phyloP scores from a whole-genome alignment of 2,888 invertebrate genomes.

The Diploptera punctata region DNA sequence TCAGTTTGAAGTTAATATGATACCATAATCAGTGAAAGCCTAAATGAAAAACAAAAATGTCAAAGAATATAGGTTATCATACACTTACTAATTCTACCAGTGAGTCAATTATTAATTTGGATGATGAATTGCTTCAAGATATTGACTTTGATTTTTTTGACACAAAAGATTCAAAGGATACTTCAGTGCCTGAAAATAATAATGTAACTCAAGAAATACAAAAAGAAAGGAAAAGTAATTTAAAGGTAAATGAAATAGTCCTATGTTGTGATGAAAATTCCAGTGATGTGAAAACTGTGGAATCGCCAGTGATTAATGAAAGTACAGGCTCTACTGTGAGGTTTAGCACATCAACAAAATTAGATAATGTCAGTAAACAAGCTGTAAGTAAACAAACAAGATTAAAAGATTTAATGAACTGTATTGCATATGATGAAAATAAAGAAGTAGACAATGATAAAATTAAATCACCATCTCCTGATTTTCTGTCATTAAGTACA shows the following conservation, averaged over 20 bases:
- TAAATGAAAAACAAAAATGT: not conserved
- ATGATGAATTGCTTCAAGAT: conserved; percentile 25
- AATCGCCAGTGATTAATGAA: no score
- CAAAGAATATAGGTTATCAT: not conserved
- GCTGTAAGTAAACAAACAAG: no score
- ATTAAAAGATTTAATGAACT: conserved; percentile 32
- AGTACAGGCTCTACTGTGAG: not conserved
- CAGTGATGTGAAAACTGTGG: not conserved
- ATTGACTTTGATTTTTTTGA: conserved; percentile 33
- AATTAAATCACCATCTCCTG: not conserved
- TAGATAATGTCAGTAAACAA: not conserved
- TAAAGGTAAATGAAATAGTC: no score
- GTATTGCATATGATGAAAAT: conserved; percentile 32
- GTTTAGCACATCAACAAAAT: not conserved
- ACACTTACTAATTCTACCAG: not conserved
- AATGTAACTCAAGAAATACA: not conserved
- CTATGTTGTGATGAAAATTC: not conserved
- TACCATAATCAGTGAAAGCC: no score
- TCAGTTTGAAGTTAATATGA: no score
- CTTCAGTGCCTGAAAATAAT: not conserved
- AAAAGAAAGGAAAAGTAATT: not conserved
- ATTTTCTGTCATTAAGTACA: conserved; percentile 20
- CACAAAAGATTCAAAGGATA: not conserved
- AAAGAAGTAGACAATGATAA: conserved; percentile 1
- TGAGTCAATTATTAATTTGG: not conserved